Percentiles rank a stretch among this genome's conserved stretches.
These are phyloP conservation scores for Mystacides longicornis DNA, from an alignment of 2,888 invertebrate species.

Conservation along the genomic window DNA sequence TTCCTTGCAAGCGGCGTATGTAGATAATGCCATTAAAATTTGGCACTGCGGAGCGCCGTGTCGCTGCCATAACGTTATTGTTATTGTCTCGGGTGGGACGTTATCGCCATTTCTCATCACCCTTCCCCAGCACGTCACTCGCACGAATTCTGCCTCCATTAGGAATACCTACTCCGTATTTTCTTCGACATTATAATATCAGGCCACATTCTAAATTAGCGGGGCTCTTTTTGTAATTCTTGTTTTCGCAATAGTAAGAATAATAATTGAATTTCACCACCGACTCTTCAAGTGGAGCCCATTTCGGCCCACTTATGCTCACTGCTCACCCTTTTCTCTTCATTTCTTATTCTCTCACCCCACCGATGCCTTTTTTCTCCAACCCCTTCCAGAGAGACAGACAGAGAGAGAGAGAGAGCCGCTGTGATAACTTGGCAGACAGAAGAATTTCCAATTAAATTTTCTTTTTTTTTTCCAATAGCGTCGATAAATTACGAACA, in stretches of 20 bases:
- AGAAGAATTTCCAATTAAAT: no score
- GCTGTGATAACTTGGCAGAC: no score
- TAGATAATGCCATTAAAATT: no score
- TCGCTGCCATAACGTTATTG: no score
- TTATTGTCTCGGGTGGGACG: no score
- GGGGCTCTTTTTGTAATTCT: background rate
- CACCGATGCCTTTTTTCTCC: background rate
- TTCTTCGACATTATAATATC: background rate
- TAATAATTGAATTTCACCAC: background rate
- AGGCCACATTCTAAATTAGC: background rate
- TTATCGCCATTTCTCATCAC: background rate
- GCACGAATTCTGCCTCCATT: conserved; percentile 1
- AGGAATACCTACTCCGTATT: background rate
- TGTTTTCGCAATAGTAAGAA: background rate
- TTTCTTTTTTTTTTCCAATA: no score
- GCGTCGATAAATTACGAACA: no score
- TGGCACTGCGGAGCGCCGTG: no score
- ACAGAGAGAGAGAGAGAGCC: no score
- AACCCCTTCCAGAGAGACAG: no score
- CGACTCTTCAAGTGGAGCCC: background rate
- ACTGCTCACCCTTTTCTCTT: background rate
- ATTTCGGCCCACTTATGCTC: background rate
- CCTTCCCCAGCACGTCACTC: background rate
- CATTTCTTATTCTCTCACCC: no score
- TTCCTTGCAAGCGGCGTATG: no score